These are phyloP conservation scores for Typhlomys cinereus DNA, from an alignment of 2,113 vertebrate species.

Conservation along the genomic window DNA sequence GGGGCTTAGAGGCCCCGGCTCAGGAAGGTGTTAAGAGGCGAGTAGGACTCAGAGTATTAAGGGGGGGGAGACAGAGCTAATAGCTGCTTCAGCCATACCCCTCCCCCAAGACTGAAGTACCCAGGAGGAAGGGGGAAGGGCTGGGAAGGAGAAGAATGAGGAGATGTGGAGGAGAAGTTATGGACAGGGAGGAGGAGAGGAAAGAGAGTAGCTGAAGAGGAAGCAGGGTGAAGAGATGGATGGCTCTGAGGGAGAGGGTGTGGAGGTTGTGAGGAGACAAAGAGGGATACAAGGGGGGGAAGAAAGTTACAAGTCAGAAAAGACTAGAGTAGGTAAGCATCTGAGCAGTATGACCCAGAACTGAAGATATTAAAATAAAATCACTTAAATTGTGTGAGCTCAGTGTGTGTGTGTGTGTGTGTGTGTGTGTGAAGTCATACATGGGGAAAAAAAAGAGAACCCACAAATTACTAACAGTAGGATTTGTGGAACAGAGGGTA, in stretches of 20 bases:
- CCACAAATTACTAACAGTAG: not conserved
- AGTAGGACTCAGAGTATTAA: conserved; percentile 76
- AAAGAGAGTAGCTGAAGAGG: not conserved
- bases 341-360: not conserved
- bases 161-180: not conserved
- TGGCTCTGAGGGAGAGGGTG: not conserved
- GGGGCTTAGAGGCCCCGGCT: conserved; percentile 83
- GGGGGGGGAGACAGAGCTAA: conserved; percentile 77
- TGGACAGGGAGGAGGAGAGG: not conserved
- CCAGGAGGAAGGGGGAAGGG: conserved; percentile 25
- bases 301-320: not conserved
- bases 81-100: conserved; percentile 62
- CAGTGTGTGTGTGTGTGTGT: not conserved
- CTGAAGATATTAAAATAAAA: conserved; percentile 18
- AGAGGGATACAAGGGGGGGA: not conserved
- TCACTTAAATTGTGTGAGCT: not conserved
- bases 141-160: not conserved
- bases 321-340: not conserved
- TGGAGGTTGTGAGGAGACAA: not conserved
- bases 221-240: not conserved
- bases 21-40: conserved; percentile 85
- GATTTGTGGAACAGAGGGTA: not conserved
- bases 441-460: not conserved
- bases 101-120: conserved; percentile 43
- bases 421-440: not conserved